Evolutionary conservation across 23 tunicate genomes (phyloP).

Genomic region (Ascidia mentula): DNA sequence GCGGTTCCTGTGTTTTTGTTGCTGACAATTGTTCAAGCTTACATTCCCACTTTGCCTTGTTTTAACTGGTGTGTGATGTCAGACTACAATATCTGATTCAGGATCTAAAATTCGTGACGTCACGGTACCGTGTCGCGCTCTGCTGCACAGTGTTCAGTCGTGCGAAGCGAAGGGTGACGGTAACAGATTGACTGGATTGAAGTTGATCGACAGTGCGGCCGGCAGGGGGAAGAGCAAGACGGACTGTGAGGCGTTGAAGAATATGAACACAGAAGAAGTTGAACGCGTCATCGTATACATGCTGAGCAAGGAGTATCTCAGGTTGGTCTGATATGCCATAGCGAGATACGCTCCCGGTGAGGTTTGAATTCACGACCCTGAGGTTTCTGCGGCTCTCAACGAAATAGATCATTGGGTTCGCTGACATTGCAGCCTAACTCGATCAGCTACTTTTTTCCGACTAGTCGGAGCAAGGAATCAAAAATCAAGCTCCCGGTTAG

Average conservation of each 20-base stretch:
- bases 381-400: too few species aligned
- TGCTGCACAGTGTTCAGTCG: constrained; percentile 16
- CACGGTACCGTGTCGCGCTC: constrained; percentile 37
- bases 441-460: too few species aligned
- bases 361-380: neutral
- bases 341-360: neutral
- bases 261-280: constrained; percentile 8
- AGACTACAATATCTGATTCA: too few species aligned
- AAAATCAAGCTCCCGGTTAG: too few species aligned
- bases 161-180: constrained; percentile 44
- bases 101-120: constrained; percentile 25
- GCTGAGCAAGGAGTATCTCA: constrained; percentile 49
- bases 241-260: constrained; percentile 9
- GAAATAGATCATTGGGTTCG: too few species aligned
- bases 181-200: constrained; percentile 56
- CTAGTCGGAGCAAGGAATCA: too few species aligned
- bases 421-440: too few species aligned
- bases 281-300: constrained; percentile 56
- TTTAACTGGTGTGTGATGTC: too few species aligned
- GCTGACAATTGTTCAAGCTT: too few species aligned
- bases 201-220: constrained; percentile 64
- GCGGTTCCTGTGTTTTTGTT: too few species aligned
- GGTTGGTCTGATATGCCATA: too few species aligned
- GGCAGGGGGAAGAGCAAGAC: constrained; percentile 64
- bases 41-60: too few species aligned